Percentiles rank a stretch among this genome's conserved stretches.
These are phyloP conservation scores for Drosophila cognata DNA, from an alignment of 2,888 invertebrate species.

Conservation along the genomic window DNA sequence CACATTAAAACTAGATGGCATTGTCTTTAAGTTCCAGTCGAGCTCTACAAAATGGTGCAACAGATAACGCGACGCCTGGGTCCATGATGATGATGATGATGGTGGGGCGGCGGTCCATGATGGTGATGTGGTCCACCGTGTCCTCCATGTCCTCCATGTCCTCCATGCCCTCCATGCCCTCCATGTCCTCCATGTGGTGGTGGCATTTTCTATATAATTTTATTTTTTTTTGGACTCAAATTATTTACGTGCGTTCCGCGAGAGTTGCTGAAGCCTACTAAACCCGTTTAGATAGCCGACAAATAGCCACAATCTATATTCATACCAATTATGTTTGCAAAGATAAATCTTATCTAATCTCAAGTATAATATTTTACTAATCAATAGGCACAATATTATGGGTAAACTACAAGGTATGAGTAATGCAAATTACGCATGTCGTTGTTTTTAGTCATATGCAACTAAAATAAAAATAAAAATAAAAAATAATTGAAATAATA, in stretches of 20 bases:
- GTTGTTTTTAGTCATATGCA: constrained; percentile 40
- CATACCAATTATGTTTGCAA: constrained; percentile 8
- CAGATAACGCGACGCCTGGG: constrained; percentile 48
- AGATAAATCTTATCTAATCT: constrained; percentile 69
- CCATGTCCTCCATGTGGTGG: constrained; percentile 73
- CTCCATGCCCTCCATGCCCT: constrained; percentile 41
- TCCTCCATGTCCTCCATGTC: constrained; percentile 45
- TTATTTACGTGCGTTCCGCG: constrained; percentile 27
- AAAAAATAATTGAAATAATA: constrained; percentile 6
- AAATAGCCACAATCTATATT: constrained; percentile 10
- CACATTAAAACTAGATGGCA: constrained; percentile 27
- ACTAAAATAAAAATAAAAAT: constrained; percentile 7
- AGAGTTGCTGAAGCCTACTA: constrained; percentile 49
- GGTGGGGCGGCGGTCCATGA: constrained; percentile 40
- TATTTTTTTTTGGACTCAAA: neutral
- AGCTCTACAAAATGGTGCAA: constrained; percentile 63
- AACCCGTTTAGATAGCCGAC: constrained; percentile 28
- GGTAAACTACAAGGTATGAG: constrained; percentile 30
- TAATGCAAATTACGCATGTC: constrained; percentile 23
- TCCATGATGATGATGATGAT: constrained; percentile 43
- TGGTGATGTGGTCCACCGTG: constrained; percentile 44
- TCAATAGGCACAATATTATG: constrained; percentile 35
- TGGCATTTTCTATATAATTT: constrained; percentile 50
- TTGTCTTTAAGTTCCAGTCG: constrained; percentile 24
- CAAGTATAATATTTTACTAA: constrained; percentile 19